Evolutionary conservation across 2,113 vertebrate species (phyloP).

Genomic region (Pipa parva): DNA sequence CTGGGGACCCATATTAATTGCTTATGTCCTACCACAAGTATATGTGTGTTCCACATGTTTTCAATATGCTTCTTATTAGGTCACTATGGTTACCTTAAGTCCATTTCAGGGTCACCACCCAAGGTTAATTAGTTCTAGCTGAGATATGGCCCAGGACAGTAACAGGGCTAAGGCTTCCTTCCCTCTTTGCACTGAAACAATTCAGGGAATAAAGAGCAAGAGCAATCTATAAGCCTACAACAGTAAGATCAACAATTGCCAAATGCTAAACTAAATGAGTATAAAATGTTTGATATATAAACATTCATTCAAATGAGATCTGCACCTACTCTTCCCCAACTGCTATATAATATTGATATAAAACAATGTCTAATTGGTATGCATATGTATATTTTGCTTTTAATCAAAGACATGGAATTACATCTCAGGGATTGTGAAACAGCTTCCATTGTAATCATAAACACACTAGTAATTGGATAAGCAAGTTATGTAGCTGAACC

Average conservation of each 20-base stretch:
- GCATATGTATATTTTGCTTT: no score
- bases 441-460: no score
- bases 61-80: constrained; percentile 35
- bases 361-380: no score
- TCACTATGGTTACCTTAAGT: constrained; percentile 37
- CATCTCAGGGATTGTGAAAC: no score
- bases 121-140: constrained; percentile 37
- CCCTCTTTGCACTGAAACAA: background rate
- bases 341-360: no score
- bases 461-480: background rate
- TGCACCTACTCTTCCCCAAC: no score
- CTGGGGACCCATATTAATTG: no score
- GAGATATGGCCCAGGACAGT: constrained; percentile 27
- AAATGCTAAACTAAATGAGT: no score
- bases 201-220: constrained; percentile 20
- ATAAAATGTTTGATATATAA: no score
- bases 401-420: no score
- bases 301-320: no score
- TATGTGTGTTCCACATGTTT: constrained; percentile 29
- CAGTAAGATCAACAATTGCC: no score
- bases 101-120: constrained; percentile 35
- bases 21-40: constrained; percentile 16
- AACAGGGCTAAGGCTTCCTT: background rate
- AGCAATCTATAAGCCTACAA: background rate
- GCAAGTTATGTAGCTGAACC: background rate